Conservation (phyloP, 1,140 invertebrate genomes). For the Drosophila ercepeae region DNA sequence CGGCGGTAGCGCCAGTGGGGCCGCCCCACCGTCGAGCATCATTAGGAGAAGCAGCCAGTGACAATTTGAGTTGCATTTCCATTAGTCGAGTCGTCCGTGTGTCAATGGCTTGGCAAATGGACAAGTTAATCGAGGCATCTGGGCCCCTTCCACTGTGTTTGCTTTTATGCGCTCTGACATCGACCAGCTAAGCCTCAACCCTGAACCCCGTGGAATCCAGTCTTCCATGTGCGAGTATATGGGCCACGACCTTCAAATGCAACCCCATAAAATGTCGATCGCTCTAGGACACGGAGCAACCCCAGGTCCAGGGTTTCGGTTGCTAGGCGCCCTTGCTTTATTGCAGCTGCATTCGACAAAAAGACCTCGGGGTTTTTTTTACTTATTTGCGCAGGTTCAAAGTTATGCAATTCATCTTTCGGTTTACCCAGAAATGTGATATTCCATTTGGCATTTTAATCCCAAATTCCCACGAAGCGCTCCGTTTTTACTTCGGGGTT, state of each 20-base stretch:
- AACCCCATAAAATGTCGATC: constrained; percentile 38
- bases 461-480: too few relatives aligned
- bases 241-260: constrained; percentile 45
- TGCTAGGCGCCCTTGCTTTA: constrained; percentile 17
- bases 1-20: constrained; percentile 64
- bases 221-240: constrained; percentile 2
- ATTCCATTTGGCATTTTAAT: neutral
- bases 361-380: neutral
- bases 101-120: constrained; percentile 45
- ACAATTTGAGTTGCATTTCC: constrained; percentile 59
- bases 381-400: constrained; percentile 13
- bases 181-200: constrained; percentile 7
- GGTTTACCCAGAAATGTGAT: neutral
- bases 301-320: constrained; percentile 9
- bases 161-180: constrained; percentile 39
- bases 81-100: constrained; percentile 24
- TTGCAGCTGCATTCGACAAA: constrained; percentile 26
- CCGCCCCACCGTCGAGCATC: constrained; percentile 6
- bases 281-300: constrained; percentile 15
- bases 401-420: neutral
- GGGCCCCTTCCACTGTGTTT: neutral
- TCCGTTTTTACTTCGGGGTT: too few relatives aligned
- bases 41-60: constrained; percentile 26
- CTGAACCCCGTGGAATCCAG: constrained; percentile 10
- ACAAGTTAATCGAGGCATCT: constrained; percentile 48